A percentile compares a stretch with the other conserved stretches of the same genome.
These are phyloP conservation scores for Osmerus mordax DNA, from an alignment of 2,113 vertebrate species.

Conservation along the genomic window DNA sequence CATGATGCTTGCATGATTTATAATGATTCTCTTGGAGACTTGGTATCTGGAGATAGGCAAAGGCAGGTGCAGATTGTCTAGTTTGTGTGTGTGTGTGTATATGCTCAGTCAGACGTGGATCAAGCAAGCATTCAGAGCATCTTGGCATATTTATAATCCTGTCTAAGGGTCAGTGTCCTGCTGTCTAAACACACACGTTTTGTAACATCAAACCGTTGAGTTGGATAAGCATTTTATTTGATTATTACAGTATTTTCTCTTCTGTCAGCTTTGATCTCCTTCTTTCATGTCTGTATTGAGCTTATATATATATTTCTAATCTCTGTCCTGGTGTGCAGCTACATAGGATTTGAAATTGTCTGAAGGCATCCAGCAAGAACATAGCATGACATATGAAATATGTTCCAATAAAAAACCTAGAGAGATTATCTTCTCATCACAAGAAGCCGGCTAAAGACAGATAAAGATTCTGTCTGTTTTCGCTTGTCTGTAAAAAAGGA, in stretches of 20 bases:
- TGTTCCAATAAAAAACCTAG: conserved; percentile 55
- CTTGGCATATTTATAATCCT: background rate
- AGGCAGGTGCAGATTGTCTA: conserved; percentile 51
- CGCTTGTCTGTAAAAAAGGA: background rate
- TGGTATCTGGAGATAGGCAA: conserved; percentile 37
- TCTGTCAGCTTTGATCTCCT: conserved; percentile 59
- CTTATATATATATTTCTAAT: conserved; percentile 44
- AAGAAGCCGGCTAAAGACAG: conserved; percentile 44
- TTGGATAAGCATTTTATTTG: conserved; percentile 44
- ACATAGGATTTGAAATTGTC: conserved; percentile 67
- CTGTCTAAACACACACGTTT: conserved; percentile 14
- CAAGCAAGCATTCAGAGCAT: too few species aligned
- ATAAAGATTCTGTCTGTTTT: conserved; percentile 37
- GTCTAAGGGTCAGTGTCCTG: background rate
- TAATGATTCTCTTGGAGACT: conserved; percentile 49
- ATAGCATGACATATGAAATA: conserved; percentile 58
- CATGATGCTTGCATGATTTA: conserved; percentile 63
- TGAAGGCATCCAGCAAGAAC: conserved; percentile 47
- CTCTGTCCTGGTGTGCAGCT: conserved; percentile 50
- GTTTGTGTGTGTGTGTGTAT: conserved; percentile 29
- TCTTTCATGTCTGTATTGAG: conserved; percentile 54
- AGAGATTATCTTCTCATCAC: conserved; percentile 62
- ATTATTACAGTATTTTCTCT: conserved; percentile 41
- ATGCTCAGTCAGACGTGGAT: conserved; percentile 12
- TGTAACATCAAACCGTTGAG: conserved; percentile 36